Conservation (phyloP, 2,797 vertebrate species). For the Siniperca scherzeri region DNA sequence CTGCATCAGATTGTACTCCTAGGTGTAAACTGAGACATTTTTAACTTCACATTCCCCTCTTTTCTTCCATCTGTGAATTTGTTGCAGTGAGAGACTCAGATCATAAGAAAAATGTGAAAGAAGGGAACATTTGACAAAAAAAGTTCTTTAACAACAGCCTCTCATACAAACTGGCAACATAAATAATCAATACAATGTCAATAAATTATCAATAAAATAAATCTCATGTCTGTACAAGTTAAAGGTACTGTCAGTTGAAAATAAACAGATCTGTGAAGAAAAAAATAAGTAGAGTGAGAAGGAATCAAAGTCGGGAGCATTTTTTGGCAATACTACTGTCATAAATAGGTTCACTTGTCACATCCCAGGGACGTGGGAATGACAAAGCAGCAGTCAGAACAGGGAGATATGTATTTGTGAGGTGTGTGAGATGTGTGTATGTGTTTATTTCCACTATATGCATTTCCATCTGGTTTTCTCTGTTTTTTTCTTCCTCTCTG, state of each 20-base stretch:
- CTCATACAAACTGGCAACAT: conserved; percentile 56
- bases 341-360: conserved; percentile 42
- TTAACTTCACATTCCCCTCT: conserved; percentile 1
- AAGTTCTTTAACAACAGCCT: conserved; percentile 45
- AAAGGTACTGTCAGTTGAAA: conserved; percentile 64
- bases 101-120: conserved; percentile 61
- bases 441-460: background rate
- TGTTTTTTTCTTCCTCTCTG: conserved; percentile 2
- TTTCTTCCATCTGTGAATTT: conserved; percentile 44
- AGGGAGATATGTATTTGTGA: conserved; percentile 11
- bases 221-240: conserved; percentile 84
- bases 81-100: conserved; percentile 58
- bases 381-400: conserved; percentile 38
- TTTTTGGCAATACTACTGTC: conserved; percentile 45
- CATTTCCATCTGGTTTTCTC: conserved; percentile 10
- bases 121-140: conserved; percentile 60
- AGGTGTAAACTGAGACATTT: conserved; percentile 40
- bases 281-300: conserved; percentile 53
- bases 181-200: conserved; percentile 70
- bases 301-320: conserved; percentile 38
- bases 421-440: conserved; percentile 25
- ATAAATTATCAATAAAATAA: conserved; percentile 80
- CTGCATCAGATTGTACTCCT: background rate
- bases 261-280: conserved; percentile 47
- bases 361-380: conserved; percentile 16